Evolutionary conservation across 2,797 vertebrate genomes (phyloP), one percentile per base, ranked within the genome.

Genomic region (Pipistrellus nathusii): DNA sequence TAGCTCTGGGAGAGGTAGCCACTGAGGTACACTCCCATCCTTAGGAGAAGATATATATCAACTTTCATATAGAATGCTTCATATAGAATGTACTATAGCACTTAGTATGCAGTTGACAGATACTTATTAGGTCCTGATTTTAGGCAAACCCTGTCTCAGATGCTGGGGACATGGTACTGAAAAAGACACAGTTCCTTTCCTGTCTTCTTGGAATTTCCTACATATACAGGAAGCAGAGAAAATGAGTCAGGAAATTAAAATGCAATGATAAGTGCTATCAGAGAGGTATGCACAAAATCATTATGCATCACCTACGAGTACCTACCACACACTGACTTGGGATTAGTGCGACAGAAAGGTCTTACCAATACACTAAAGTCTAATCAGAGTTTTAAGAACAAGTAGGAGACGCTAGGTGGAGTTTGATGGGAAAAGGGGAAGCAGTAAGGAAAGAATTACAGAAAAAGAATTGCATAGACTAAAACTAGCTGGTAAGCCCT

Each of bases 41-140:
- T 92, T 82, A 75, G 69, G 55, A 84, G 91, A 93, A 94, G 97
- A 95, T 88, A 92, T 81, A 90, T 91, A 91, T 93, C 85, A 73
- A 86, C 66, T 93, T 95, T 35, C 66, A 90, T 68, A 18, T 35
- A 68, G 64, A 68, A 69, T 38, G 66, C 10, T 68, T 68, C 64
- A 68, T 68, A 68, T 35, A 68, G n/a, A 35, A 68, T 35, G 20
- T 38, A 85, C 76, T 44, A 1, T 73, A 46, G 15, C 6, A 20
- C 73, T 87, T 77, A 38, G 35, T 27, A 53, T 77, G 86, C 11
- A 59, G 38, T 87, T n/a, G 81, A 23, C 77, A 90, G 81, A 93
- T 84, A 90, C 12, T 62, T 91, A 72, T 55, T 71, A 35, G 59
- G 46, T 66, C 21, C 44, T 64, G 78, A 87, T 90, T 73, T 88